Conservation (phyloP, 1,140 invertebrate species). For the Anagrus nilaparvatae region DNA sequence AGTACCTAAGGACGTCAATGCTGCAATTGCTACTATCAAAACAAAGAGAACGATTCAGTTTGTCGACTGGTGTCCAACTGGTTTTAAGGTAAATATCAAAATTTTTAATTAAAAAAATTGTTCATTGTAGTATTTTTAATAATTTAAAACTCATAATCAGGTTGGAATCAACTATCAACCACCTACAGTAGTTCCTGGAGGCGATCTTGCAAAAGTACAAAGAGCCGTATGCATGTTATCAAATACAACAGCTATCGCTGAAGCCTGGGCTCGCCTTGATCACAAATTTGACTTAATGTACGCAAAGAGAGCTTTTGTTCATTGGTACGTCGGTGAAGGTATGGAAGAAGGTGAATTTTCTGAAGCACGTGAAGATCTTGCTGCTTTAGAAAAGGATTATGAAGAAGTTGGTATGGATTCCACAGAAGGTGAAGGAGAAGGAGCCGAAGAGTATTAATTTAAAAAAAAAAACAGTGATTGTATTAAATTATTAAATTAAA, state of each 20-base stretch:
- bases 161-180: slow-evolving; percentile 47
- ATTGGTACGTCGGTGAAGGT: slow-evolving; percentile 55
- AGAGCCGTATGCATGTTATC: slow-evolving; percentile 39
- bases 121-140: slow-evolving; percentile 20
- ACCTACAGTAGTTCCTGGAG: slow-evolving; percentile 51
- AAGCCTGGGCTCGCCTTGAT: slow-evolving; percentile 54
- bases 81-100: slow-evolving; percentile 41
- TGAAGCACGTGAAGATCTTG: slow-evolving; percentile 54
- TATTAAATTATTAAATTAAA: too few relatives aligned
- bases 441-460: slow-evolving; percentile 40
- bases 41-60: slow-evolving; percentile 54
- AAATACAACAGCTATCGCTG: slow-evolving; percentile 57
- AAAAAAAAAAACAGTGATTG: too few relatives aligned
- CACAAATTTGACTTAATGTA: slow-evolving; percentile 57
- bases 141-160: slow-evolving; percentile 34
- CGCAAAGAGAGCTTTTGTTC: slow-evolving; percentile 53
- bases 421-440: slow-evolving; percentile 44
- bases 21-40: slow-evolving; percentile 54
- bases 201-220: slow-evolving; percentile 27
- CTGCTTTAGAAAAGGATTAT: slow-evolving; percentile 34
- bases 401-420: slow-evolving; percentile 57
- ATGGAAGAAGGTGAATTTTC: slow-evolving; percentile 58
- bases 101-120: slow-evolving; percentile 24
- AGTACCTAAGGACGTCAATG: slow-evolving; percentile 60
- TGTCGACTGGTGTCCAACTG: slow-evolving; percentile 69